Percentiles rank a stretch among this genome's conserved stretches.
Conservation (phyloP, 2,113 vertebrate genomes). For the Balaeniceps rex region DNA sequence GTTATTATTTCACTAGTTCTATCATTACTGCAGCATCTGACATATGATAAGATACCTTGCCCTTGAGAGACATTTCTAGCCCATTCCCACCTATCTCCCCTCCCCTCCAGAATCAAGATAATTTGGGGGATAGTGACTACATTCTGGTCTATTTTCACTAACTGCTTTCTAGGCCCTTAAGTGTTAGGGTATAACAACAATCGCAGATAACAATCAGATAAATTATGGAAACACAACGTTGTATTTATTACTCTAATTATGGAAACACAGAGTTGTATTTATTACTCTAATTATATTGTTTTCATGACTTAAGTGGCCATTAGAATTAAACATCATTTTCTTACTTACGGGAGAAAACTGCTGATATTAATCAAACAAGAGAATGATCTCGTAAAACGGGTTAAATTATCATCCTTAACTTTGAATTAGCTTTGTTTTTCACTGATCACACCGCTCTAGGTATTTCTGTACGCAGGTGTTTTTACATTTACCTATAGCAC, state of each 20-base stretch:
- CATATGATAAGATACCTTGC: accelerated
- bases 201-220: background rate
- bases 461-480: background rate
- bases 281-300: slow-evolving; percentile 26
- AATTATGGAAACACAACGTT: background rate
- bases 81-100: too few species aligned
- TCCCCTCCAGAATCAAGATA: background rate
- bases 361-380: background rate
- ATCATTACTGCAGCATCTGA: background rate
- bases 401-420: background rate
- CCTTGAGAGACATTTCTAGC: background rate
- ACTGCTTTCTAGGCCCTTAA: background rate
- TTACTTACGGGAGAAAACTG: background rate
- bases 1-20: background rate
- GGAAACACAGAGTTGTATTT: slow-evolving; percentile 9
- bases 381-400: background rate
- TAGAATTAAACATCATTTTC: background rate
- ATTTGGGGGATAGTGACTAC: background rate
- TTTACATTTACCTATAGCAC: background rate
- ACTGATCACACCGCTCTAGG: background rate
- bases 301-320: background rate
- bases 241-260: slow-evolving; percentile 33
- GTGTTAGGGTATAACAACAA: background rate
- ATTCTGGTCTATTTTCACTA: background rate
- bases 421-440: background rate